Evolutionary conservation across 2,888 invertebrate species (phyloP).

Genomic region (Ophion slaviceki): DNA sequence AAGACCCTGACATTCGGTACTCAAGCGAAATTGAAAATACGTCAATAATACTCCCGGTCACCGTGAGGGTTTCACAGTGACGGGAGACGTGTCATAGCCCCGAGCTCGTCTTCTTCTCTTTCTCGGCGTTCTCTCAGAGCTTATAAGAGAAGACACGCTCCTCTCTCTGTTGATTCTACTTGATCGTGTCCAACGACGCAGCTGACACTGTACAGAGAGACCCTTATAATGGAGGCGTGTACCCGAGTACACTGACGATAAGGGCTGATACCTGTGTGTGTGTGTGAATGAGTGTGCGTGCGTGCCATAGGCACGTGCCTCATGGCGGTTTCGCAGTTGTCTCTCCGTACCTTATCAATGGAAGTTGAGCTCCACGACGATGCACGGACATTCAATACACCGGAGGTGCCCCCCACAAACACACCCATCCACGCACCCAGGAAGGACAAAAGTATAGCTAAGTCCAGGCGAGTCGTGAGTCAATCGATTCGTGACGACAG

Average conservation of each 20-base stretch:
- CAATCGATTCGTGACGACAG: slow-evolving; percentile 48
- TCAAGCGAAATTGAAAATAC: background rate
- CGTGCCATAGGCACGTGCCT: slow-evolving; percentile 48
- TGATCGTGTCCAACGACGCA: slow-evolving; percentile 2
- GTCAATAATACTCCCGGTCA: slow-evolving; percentile 11
- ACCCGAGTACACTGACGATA: slow-evolving; percentile 19
- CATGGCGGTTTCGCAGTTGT: slow-evolving; percentile 43
- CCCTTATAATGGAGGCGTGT: slow-evolving; percentile 21
- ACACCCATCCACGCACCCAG: background rate
- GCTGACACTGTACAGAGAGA: slow-evolving; percentile 27
- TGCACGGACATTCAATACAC: slow-evolving; percentile 22
- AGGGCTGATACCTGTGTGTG: background rate
- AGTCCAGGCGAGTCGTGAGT: slow-evolving; percentile 22
- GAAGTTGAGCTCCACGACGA: slow-evolving; percentile 31
- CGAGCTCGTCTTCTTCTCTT: slow-evolving; percentile 9
- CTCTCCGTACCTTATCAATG: slow-evolving; percentile 57
- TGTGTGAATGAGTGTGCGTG: background rate
- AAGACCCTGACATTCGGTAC: background rate
- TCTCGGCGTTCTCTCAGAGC: slow-evolving; percentile 12
- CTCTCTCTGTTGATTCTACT: slow-evolving; percentile 32
- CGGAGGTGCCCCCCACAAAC: background rate
- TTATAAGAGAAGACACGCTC: slow-evolving; percentile 21
- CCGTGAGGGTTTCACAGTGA: slow-evolving; percentile 14
- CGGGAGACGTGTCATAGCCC: slow-evolving; percentile 11
- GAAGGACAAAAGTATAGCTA: slow-evolving; percentile 16